These are phyloP conservation scores for Nesometra sesokonis DNA, from an alignment of 35 echinoderm and acorn worm species.

Conservation along the genomic window DNA sequence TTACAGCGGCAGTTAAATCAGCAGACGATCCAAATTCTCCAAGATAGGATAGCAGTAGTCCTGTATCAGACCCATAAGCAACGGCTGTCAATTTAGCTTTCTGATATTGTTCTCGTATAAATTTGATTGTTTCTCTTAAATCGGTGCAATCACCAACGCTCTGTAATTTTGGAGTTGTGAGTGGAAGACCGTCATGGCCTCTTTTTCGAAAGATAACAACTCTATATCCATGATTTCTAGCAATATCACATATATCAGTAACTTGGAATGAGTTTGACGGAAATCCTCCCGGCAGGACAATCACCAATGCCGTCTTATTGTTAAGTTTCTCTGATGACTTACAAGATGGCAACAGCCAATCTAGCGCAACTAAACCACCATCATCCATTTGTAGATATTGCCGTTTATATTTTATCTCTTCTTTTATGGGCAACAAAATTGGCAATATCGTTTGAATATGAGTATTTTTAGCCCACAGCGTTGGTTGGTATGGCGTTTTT, in stretches of 20 bases:
- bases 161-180: conserved; percentile 69
- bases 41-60: conserved; percentile 60
- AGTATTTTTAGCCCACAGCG: background rate
- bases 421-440: background rate
- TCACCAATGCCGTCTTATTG: conserved; percentile 22
- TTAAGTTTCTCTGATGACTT: background rate
- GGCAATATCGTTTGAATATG: background rate
- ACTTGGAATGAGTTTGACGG: conserved; percentile 10
- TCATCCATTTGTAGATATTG: conserved; percentile 56
- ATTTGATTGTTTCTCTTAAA: conserved; percentile 58
- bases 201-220: conserved; percentile 65
- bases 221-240: conserved; percentile 26
- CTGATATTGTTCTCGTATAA: conserved; percentile 22
- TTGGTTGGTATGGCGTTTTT: background rate
- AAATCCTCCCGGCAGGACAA: conserved; percentile 47
- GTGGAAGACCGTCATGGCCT: conserved; percentile 41
- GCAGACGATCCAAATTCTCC: conserved; percentile 87
- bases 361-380: conserved; percentile 60
- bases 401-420: conserved; percentile 26
- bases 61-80: conserved; percentile 47
- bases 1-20: conserved; percentile 53
- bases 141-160: conserved; percentile 70
- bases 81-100: conserved; percentile 40
- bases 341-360: conserved; percentile 27
- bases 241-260: conserved; percentile 35